Base-by-base conservation (phyloP, 2,888 invertebrate species). In the Pheosia gnoma region DNA sequence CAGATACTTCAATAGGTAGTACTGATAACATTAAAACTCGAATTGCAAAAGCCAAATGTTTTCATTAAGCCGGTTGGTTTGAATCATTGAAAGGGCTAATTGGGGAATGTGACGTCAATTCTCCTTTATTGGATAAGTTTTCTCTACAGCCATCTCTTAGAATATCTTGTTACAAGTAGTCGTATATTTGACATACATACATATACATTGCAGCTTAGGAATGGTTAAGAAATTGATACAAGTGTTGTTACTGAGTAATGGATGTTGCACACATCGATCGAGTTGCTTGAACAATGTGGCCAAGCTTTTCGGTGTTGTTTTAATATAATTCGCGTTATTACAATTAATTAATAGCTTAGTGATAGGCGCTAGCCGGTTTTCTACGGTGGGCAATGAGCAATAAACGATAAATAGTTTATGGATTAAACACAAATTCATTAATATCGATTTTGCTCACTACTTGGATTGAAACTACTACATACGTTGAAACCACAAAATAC, bases 271-370 rank as follows among this genome's bases (percentile, higher is more conserved):
- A 13, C 49, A 49, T 43, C 43, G 43, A 10, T 4, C 10, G 9
- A 9, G 3, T 4, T 4, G 47, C 8, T 51, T 3, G 3, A 51
- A 25, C 5, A 13, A 4, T 4, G n/a, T 25, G 38, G 41, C 13
- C 41, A 41, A 67, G 71, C 74, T 72, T 65, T 74, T 65, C 59
- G 59, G 61, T 72, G 64, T 62, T 66, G 69, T 75, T 82, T 80
- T 70, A 70, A 74, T 78, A 74, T 80, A 77, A 80, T 80, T 75
- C 66, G 70, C 67, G 75, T 71, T 74, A 76, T 78, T 70, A 79
- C 67, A 82, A 83, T 71, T 76, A 78, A 85, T 84, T 85, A 83
- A 83, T 85, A 66, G 74, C 74, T 60, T 6, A 64, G 65, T 70
- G 77, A 76, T 68, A 74, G 64, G 72, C 58, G 64, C 68, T 67